phyloP scores from a whole-genome alignment of 2,797 vertebrate species.

The Xiphophorus birchmanni region DNA sequence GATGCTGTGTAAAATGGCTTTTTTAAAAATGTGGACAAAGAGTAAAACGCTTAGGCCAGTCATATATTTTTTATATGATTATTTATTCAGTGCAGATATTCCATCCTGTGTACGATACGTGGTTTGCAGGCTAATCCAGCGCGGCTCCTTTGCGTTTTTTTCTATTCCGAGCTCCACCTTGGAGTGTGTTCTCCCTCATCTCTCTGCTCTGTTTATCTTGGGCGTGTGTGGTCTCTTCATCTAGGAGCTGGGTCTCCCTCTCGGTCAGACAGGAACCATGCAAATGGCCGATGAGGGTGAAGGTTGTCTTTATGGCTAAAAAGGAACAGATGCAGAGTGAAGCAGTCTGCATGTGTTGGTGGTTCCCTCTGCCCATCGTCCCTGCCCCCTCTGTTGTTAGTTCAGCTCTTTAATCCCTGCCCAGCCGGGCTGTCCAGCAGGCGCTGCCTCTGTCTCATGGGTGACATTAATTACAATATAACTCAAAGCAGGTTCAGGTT shows the following conservation, averaged over 20 bases:
- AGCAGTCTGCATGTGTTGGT: constrained; percentile 63
- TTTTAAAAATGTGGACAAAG: neutral
- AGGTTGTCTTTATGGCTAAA: constrained; percentile 68
- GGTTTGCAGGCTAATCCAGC: constrained; percentile 7
- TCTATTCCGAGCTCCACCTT: constrained; percentile 8
- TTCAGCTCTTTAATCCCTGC: constrained; percentile 61
- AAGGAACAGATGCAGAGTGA: constrained; percentile 81
- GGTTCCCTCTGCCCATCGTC: constrained; percentile 67
- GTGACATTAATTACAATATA: constrained; percentile 23
- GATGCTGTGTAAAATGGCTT: constrained; percentile 37
- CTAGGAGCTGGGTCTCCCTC: constrained; percentile 27
- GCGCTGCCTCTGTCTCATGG: constrained; percentile 53
- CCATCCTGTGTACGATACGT: neutral
- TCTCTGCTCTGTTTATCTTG: constrained; percentile 51
- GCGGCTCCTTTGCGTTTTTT: constrained; percentile 3
- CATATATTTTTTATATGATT: neutral
- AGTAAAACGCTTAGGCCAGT: neutral
- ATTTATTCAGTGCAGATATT: neutral
- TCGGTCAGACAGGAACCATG: constrained; percentile 62
- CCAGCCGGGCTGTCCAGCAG: constrained; percentile 51
- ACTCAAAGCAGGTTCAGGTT: constrained; percentile 27
- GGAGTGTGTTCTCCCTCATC: constrained; percentile 13
- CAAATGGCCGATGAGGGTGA: constrained; percentile 60
- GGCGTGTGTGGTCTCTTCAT: constrained; percentile 62
- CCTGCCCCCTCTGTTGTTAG: constrained; percentile 62